Conservation (phyloP, 2,113 vertebrate species). For the Beaufortia kweichowensis region DNA sequence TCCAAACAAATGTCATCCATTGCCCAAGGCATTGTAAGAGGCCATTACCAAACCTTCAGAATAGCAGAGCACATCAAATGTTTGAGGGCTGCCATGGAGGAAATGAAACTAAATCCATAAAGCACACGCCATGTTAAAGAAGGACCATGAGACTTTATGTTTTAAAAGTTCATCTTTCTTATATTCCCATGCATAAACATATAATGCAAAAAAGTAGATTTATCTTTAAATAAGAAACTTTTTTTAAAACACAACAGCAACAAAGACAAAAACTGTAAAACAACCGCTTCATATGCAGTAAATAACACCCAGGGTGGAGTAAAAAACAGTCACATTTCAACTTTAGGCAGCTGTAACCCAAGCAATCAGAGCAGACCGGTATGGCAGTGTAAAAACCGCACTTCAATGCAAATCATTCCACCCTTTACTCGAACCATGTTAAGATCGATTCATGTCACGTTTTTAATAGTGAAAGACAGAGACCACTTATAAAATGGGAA, state of each 20-base stretch:
- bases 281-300: no score
- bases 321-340: no score
- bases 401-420: background rate
- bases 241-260: no score
- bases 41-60: conserved; percentile 19
- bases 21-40: conserved; percentile 33
- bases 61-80: conserved; percentile 29
- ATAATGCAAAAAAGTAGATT: no score
- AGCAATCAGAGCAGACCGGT: background rate
- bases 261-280: no score
- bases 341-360: background rate
- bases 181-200: no score
- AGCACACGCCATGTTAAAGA: conserved; percentile 10
- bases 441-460: background rate
- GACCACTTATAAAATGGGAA: background rate
- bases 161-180: background rate
- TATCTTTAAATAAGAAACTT: no score
- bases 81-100: background rate
- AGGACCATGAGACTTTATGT: background rate
- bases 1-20: conserved; percentile 54
- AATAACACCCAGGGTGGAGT: no score
- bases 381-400: background rate
- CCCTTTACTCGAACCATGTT: background rate
- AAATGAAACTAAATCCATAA: background rate
- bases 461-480: background rate